Evolutionary conservation across 2,113 vertebrate genomes (phyloP).

Genomic region (Leuciscus idus): DNA sequence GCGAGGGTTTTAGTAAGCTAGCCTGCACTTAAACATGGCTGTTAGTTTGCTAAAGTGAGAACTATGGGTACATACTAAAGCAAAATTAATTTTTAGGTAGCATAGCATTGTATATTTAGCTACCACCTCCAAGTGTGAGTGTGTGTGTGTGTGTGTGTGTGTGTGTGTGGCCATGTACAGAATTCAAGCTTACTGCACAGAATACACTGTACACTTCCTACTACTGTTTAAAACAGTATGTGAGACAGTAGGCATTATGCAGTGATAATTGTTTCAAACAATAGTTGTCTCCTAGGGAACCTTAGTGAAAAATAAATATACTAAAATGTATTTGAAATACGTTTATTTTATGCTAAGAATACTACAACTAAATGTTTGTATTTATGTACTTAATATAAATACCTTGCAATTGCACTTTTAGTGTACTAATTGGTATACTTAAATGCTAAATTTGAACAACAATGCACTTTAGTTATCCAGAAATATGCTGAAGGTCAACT

Average conservation of each 20-base stretch:
- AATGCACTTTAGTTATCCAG: no score
- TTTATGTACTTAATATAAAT: no score
- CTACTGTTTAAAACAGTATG: background rate
- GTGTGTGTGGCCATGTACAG: conserved; percentile 25
- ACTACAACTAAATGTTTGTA: no score
- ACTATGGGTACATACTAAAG: background rate
- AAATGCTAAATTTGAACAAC: no score
- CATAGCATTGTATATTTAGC: conserved; percentile 27
- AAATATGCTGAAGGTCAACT: no score
- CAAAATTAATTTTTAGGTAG: conserved; percentile 18
- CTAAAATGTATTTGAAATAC: no score
- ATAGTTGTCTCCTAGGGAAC: background rate
- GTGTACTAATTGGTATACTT: no score
- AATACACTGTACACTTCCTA: conserved; percentile 1
- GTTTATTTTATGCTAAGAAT: no score
- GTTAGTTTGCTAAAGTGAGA: conserved; percentile 7
- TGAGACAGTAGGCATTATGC: background rate
- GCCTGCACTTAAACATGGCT: background rate
- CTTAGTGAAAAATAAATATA: no score
- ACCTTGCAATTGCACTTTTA: no score
- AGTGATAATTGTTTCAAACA: background rate
- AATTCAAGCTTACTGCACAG: background rate
- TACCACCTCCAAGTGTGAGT: background rate
- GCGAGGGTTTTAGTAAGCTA: conserved; percentile 14
- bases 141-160: background rate